Evolutionary conservation across 92 coral and sea anemone species (phyloP).

Genomic region (Diadumene lineata): DNA sequence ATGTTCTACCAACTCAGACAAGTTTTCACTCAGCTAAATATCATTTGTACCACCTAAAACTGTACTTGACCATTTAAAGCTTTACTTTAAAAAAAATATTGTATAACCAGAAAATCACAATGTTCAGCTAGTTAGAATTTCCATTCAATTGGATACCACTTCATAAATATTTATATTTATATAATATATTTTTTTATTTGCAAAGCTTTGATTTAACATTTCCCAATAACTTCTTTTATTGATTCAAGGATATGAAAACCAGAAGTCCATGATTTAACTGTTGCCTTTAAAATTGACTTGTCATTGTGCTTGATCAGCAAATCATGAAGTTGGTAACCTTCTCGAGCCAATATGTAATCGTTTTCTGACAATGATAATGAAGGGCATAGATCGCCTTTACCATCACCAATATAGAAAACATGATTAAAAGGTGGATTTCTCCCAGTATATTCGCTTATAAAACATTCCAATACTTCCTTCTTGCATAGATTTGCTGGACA

Average conservation of each 20-base stretch:
- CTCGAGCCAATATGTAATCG: slow-evolving; percentile 74
- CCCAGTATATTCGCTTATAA: slow-evolving; percentile 35
- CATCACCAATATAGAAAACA: slow-evolving; percentile 92
- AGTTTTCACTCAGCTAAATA: too few species aligned
- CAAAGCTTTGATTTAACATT: neutral
- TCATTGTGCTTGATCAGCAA: slow-evolving; percentile 37
- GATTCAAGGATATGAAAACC: slow-evolving; percentile 79
- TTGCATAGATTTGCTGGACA: slow-evolving; percentile 92
- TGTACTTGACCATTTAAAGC: too few species aligned
- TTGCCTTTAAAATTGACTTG: slow-evolving; percentile 42
- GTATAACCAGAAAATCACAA: too few species aligned
- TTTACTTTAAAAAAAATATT: too few species aligned
- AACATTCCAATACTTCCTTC: slow-evolving; percentile 58
- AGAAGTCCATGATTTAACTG: slow-evolving; percentile 74
- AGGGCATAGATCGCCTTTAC: slow-evolving; percentile 89
- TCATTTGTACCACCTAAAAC: too few species aligned
- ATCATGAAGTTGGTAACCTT: slow-evolving; percentile 65
- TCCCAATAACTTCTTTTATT: slow-evolving; percentile 46
- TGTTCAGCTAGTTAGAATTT: too few species aligned
- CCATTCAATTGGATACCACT: too few species aligned
- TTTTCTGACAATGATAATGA: slow-evolving; percentile 46
- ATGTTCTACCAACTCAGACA: too few species aligned
- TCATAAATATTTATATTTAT: too few species aligned
- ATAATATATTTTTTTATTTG: too few species aligned
- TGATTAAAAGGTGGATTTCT: slow-evolving; percentile 38